These are phyloP conservation scores for Ennomos erosarius DNA, from an alignment of 2,888 invertebrate species.

Conservation along the genomic window DNA sequence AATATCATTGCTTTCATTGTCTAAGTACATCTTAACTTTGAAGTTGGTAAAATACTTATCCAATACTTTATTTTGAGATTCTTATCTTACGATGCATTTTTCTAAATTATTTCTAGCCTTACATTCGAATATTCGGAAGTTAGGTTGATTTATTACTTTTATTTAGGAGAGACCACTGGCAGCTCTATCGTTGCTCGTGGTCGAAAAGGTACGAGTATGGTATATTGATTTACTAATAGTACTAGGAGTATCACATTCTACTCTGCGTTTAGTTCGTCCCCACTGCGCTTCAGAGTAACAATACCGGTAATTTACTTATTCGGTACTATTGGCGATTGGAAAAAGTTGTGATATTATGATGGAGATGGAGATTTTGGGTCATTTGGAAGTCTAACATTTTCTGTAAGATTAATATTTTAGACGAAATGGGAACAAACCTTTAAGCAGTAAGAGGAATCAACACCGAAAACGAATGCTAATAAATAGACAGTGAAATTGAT, in stretches of 20 bases:
- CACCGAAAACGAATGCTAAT: conserved; percentile 83
- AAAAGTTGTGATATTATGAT: conserved; percentile 20
- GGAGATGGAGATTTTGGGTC: not conserved
- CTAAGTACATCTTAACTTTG: conserved; percentile 75
- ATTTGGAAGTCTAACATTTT: conserved; percentile 8
- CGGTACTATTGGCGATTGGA: conserved; percentile 16
- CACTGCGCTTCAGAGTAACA: conserved; percentile 55
- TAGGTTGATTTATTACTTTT: conserved; percentile 50
- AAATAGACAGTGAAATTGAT: conserved; percentile 85
- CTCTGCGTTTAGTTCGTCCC: conserved; percentile 73
- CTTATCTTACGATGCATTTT: conserved; percentile 81
- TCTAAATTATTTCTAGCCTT: conserved; percentile 78
- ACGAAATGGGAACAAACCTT: conserved; percentile 74
- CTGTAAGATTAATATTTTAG: conserved; percentile 13
- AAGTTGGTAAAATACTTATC: conserved; percentile 83
- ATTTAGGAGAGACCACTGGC: conserved; percentile 36
- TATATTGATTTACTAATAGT: conserved; percentile 60
- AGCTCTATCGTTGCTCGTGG: conserved; percentile 28
- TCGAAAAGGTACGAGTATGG: conserved; percentile 34
- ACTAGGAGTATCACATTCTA: conserved; percentile 82
- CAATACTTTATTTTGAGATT: conserved; percentile 80
- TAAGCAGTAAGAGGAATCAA: conserved; percentile 79
- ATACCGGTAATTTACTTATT: conserved; percentile 24
- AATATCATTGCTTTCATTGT: conserved; percentile 83
- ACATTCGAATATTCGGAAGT: conserved; percentile 72